Base-by-base conservation (phyloP, 2,113 vertebrate genomes). In the Columba janthina region DNA sequence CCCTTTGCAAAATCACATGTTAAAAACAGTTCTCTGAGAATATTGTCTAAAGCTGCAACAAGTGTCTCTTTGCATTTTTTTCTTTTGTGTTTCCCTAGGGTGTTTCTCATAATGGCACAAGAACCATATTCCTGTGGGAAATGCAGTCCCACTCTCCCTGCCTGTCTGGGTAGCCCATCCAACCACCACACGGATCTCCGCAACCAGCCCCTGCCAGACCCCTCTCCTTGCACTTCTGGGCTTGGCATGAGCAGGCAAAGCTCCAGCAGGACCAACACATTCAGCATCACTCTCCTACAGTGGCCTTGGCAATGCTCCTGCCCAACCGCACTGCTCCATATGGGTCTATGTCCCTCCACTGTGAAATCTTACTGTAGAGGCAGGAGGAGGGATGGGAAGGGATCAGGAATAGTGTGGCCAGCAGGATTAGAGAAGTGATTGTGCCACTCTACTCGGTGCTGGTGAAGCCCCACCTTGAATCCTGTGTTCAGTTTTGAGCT, bases 241-340 rank as follows among this genome's bases (percentile, higher is more conserved):
- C 42, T n/a, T 29, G 60, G 26, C 19, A 56, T 1, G 29, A 65
- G 34, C 26, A 69, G 21, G 18, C 2, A 74, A 38, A 88, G 26
- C 56, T 73, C 50, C 9, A 8, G 62, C 48, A 89, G 0, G 1
- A 18, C 29, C 38, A 44, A 1, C 53, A 29, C 0, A 0, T 1
- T 32, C 46, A 87, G 36, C 53, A 74, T 34, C 26, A 1, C 31
- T 26, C 25, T 19, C 62, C 19, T 36, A 40, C 26, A 2, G 15
- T 3, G 53, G 46, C 21, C 29, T 1, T 46, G 1, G 32, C 1
- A 24, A 3, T 0, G 0, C 19, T 14, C 61, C 32, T 70, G 40
- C 42, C 22, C 34, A 12, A 11, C 5, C 50, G 19, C 34, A 15
- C 4, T 1, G 1, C 60, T 51, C 56, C 58, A 2, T 1, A 14